Conservation (phyloP, 2,113 vertebrate species). For the Rhinogobius similis region DNA sequence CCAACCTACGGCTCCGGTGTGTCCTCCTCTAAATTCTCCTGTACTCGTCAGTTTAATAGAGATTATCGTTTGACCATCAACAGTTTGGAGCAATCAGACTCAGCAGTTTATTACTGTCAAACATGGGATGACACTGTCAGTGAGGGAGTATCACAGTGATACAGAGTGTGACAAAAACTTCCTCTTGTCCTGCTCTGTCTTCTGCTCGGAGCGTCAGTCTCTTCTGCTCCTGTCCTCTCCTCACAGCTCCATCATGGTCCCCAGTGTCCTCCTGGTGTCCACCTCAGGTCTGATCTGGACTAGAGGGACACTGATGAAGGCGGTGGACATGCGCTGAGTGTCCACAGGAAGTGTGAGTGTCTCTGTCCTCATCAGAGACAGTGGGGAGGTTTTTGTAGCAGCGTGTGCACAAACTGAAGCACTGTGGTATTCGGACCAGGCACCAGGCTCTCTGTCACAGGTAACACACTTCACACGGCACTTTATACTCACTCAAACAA, state of each 20-base stretch:
- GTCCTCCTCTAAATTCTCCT: neutral
- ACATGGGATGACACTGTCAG: neutral
- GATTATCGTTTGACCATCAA: slow-evolving; percentile 5
- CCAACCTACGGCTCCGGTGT: neutral
- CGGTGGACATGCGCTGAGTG: neutral
- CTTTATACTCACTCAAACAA: no score
- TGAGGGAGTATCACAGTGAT: neutral
- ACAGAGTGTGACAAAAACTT: neutral
- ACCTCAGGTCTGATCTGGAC: neutral
- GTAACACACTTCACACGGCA: no score
- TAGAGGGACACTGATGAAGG: no score
- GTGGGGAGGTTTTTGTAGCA: neutral
- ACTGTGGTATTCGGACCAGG: no score
- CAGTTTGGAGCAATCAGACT: neutral
- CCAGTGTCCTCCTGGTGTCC: neutral
- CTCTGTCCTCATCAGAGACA: neutral
- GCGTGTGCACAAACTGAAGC: neutral
- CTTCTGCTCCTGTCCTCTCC: neutral
- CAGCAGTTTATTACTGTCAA: neutral
- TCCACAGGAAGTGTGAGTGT: slow-evolving; percentile 1
- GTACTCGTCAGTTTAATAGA: neutral
- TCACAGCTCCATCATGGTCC: neutral
- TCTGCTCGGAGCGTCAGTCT: neutral
- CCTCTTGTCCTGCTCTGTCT: neutral
- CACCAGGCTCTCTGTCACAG: no score